Conservation (phyloP, 2,888 invertebrate species). For the Heliconius erato region DNA sequence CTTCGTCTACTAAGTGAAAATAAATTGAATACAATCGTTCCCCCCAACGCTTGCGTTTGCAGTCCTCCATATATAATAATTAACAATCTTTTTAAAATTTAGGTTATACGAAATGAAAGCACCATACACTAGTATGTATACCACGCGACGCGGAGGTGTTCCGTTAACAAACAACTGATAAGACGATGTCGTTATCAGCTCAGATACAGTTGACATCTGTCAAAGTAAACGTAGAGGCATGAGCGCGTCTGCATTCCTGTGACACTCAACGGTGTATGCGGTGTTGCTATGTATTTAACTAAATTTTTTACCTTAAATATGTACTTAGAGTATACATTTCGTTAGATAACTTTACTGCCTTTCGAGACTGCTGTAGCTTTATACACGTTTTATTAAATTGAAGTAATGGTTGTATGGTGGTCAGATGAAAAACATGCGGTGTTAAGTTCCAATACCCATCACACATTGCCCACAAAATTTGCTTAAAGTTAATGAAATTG, state of each 20-base stretch:
- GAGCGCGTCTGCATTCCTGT: conserved; percentile 13
- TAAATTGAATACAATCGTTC: background rate
- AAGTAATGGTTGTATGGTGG: too few species aligned
- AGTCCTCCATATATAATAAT: background rate
- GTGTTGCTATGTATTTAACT: conserved; percentile 18
- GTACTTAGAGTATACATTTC: background rate
- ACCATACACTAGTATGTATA: background rate
- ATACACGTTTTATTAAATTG: background rate
- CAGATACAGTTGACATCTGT: conserved; percentile 45
- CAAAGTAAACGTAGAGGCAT: conserved; percentile 35
- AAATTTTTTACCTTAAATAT: conserved; percentile 2
- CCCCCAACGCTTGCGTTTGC: background rate
- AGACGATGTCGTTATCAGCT: conserved; percentile 40
- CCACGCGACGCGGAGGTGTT: conserved; percentile 38
- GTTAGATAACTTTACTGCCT: background rate
- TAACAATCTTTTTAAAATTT: background rate
- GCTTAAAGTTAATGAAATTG: too few species aligned
- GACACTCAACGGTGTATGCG: conserved; percentile 7
- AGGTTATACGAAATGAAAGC: conserved; percentile 7
- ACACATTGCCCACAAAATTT: too few species aligned
- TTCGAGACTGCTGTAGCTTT: too few species aligned
- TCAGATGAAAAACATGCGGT: too few species aligned
- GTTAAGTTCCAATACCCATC: too few species aligned
- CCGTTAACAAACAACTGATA: conserved; percentile 50
- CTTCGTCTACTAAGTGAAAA: too few species aligned